phyloP scores from a whole-genome alignment of 2,888 invertebrate genomes.

The Autographa gamma region DNA sequence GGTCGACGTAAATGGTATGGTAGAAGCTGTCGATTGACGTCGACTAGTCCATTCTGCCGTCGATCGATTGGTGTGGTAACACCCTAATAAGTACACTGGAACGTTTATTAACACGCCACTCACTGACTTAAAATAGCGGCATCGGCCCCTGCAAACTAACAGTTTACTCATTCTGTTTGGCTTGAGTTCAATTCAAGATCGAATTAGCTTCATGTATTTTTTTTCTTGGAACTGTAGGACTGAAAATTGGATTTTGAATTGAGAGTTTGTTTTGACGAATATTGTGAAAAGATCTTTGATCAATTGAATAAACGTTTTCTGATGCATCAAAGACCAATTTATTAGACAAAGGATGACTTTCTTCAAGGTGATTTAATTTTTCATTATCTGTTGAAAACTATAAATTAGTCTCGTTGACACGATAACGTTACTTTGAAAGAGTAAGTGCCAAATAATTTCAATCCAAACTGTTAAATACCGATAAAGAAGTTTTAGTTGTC shows the following conservation, averaged over 20 bases:
- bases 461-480: too few species aligned
- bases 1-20: too few species aligned
- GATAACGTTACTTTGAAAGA: too few species aligned
- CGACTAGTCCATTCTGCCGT: too few species aligned
- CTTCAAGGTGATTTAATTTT: not conserved
- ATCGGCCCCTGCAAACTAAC: constrained; percentile 17
- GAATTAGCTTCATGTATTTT: constrained; percentile 33
- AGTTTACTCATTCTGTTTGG: constrained; percentile 34
- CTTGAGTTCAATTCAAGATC: constrained; percentile 30
- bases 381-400: too few species aligned
- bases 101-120: too few species aligned
- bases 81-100: too few species aligned
- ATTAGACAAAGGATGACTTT: not conserved
- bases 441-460: too few species aligned
- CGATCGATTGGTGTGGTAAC: too few species aligned
- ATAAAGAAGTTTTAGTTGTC: not conserved
- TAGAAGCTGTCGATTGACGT: too few species aligned
- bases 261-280: not conserved
- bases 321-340: not conserved
- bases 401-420: too few species aligned
- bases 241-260: constrained; percentile 1
- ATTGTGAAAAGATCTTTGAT: not conserved
- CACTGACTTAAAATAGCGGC: too few species aligned
- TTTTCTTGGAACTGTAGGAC: not conserved
- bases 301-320: not conserved